Evolutionary conservation across 2,113 vertebrate species (phyloP), one percentile per base, ranked within the genome.

Genomic region (Ancistrus triradiatus): DNA sequence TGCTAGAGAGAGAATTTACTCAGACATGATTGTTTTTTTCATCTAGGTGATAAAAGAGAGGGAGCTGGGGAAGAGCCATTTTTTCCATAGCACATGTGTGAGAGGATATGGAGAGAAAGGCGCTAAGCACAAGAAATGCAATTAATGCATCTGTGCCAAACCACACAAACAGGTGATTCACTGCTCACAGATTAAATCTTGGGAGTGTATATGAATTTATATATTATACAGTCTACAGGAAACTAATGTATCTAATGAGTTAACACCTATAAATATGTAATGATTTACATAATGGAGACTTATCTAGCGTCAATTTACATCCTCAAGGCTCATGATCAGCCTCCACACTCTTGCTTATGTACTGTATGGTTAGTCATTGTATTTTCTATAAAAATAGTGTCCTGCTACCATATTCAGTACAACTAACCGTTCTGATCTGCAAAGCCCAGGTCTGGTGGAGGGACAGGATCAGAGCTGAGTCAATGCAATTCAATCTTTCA

Each of bases 401-500:
- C 35, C 14, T 9, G 35, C 14, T 37, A n/a, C 6, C 38, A 42
- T 2, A 42, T 1, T 42, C 14, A n/a, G 3, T 42, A 42, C 7
- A 42, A 50, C 6, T 13, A 7, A 44, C 59, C 37, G 48, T 55
- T 63, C 40, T 35, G 40, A 46, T 40, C 31, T 50, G 42, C 43
- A 31, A 42, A 25, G 43, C 24, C 48, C 73, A 68, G 65, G 68
- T 63, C 52, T 24, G 59, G 46, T 48, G 18, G 52, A 18, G 50
- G 35, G 43, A 55, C 27, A 10, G 52, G 70, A 61, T 31, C 63
- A 78, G 61, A 74, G 85, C 86, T 87, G 86, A 89, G 77, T 88
- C 78, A 21, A 74, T 75, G 86, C 68, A 86, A 88, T 86, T 87
- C 69, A 80, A 89, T 85, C 78, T 17, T 60, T 43, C 27, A 58